Percentiles rank a stretch among this genome's conserved stretches.
These are phyloP conservation scores for Apaloderma vittatum DNA, from an alignment of 2,113 vertebrate genomes.

Conservation along the genomic window DNA sequence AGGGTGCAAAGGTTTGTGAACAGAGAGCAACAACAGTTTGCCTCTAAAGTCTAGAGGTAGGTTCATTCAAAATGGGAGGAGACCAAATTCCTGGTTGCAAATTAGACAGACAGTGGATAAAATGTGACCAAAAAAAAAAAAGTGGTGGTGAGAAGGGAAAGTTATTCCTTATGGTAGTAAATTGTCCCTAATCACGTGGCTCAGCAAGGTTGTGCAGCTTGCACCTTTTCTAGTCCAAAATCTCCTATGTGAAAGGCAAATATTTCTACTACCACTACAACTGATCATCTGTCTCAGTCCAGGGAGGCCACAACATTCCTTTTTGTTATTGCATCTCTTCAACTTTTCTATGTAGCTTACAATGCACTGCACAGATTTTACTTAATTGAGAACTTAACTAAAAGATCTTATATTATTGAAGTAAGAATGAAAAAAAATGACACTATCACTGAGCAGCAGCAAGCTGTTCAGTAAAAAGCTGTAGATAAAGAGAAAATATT, in stretches of 20 bases:
- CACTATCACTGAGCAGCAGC: background rate
- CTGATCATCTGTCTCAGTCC: background rate
- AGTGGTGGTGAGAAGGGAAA: rapidly evolving
- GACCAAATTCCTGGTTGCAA: background rate
- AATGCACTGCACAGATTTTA: background rate
- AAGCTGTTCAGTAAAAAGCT: background rate
- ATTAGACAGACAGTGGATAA: background rate
- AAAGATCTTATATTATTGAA: background rate
- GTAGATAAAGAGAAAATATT: background rate
- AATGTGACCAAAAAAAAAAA: background rate
- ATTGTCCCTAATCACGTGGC: background rate
- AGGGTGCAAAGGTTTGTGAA: background rate
- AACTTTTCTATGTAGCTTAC: background rate
- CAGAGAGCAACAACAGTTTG: background rate
- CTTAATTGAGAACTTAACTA: background rate
- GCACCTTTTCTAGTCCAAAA: background rate
- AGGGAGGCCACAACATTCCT: background rate
- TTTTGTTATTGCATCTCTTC: background rate
- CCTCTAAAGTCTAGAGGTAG: background rate
- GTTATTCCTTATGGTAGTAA: background rate
- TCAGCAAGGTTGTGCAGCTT: background rate
- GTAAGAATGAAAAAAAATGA: background rate
- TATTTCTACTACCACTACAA: background rate
- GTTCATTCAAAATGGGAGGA: background rate
- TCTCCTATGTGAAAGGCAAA: background rate